Conservation (phyloP, 2,797 vertebrate species). For the Cryptoprocta ferox region DNA sequence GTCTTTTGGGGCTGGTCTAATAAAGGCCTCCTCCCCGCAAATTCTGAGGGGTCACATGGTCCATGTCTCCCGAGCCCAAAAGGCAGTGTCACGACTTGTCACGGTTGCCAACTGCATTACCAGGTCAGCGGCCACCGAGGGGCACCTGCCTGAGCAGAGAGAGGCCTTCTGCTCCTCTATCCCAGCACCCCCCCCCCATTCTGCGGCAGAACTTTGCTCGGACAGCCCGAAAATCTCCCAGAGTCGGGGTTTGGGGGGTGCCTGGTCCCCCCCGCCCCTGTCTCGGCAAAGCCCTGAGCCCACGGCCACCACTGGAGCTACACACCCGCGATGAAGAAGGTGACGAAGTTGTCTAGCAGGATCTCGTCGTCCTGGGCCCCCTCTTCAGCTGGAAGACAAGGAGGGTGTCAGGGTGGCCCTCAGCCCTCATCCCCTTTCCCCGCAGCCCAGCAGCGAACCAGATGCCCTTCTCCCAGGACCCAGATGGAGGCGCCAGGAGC, state of each 20-base stretch:
- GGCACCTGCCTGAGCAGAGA: background rate
- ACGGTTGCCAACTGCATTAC: rapidly evolving
- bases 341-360: conserved; percentile 95
- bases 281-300: background rate
- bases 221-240: background rate
- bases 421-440: background rate
- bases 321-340: conserved; percentile 95
- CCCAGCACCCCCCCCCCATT: background rate
- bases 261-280: rapidly evolving
- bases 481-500: no score
- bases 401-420: background rate
- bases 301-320: background rate
- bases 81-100: background rate
- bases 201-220: rapidly evolving
- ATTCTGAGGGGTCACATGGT: background rate
- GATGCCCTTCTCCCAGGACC: rapidly evolving
- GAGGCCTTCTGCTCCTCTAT: background rate
- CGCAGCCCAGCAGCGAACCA: rapidly evolving
- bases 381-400: conserved; percentile 87
- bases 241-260: rapidly evolving
- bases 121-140: background rate
- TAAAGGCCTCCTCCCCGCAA: background rate
- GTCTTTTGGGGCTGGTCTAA: background rate
- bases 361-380: conserved; percentile 89
- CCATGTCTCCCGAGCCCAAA: background rate